Evolutionary conservation across 2,113 vertebrate species (phyloP).

Genomic region (Oreochromis tanganicae): DNA sequence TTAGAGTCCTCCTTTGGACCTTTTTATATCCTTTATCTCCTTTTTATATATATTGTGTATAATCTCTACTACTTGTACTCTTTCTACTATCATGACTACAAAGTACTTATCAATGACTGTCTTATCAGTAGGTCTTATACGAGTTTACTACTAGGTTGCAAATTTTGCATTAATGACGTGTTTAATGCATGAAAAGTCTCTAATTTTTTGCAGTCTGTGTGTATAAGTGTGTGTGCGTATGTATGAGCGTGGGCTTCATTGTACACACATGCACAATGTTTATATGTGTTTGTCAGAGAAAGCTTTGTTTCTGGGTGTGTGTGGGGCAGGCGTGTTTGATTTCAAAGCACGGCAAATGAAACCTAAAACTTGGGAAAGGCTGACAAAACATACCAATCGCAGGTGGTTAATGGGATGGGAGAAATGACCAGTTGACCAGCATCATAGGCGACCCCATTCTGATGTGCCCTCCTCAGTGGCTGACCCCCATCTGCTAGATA

Average conservation of each 20-base stretch:
- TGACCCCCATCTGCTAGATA: slow-evolving; percentile 75
- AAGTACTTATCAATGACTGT: neutral
- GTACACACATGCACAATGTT: neutral
- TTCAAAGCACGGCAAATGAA: slow-evolving; percentile 74
- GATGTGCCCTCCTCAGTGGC: slow-evolving; percentile 38
- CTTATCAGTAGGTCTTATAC: neutral
- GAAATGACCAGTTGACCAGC: slow-evolving; percentile 78
- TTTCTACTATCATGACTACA: neutral
- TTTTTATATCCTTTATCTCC: neutral
- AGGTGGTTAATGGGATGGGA: slow-evolving; percentile 76
- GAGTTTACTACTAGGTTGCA: neutral
- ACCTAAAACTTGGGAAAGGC: slow-evolving; percentile 68
- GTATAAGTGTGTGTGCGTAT: neutral
- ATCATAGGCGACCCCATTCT: slow-evolving; percentile 58
- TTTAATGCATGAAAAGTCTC: neutral
- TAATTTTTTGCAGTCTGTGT: neutral
- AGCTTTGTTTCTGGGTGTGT: slow-evolving; percentile 39
- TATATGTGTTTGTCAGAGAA: slow-evolving; percentile 38
- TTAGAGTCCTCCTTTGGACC: neutral
- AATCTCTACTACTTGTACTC: neutral
- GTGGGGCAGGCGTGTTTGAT: slow-evolving; percentile 48
- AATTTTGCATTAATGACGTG: neutral
- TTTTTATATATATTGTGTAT: neutral
- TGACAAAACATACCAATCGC: slow-evolving; percentile 75
- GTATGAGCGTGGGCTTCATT: neutral